These are phyloP conservation scores for Poeciliopsis paucimaculata DNA, from an alignment of 2,797 vertebrate genomes.

Conservation along the genomic window DNA sequence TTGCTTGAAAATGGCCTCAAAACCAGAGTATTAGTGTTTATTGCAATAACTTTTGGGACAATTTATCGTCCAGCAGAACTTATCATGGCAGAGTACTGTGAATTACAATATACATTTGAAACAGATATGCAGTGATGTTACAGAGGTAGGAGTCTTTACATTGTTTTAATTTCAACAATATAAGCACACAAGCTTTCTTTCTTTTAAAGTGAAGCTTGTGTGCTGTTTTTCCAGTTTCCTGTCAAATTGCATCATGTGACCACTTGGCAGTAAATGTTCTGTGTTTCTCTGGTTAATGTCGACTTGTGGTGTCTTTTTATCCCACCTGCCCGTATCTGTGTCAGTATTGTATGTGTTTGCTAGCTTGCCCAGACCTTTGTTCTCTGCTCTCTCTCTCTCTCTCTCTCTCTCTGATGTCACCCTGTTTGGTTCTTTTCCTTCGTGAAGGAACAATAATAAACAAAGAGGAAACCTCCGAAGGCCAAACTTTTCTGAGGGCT, in stretches of 20 bases:
- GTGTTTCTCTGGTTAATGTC: not conserved
- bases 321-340: conserved; percentile 11
- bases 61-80: too few relatives aligned
- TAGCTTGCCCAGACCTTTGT: conserved; percentile 18
- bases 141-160: not conserved
- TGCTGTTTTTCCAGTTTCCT: not conserved
- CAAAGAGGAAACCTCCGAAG: conserved; percentile 51
- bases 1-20: too few relatives aligned
- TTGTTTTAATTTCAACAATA: conserved; percentile 3
- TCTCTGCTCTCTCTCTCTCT: conserved; percentile 28
- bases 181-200: too few relatives aligned
- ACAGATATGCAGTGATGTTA: not conserved
- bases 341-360: conserved; percentile 7
- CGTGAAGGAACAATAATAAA: conserved; percentile 59
- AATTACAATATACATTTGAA: not conserved
- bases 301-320: not conserved
- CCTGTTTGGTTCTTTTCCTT: conserved; percentile 39
- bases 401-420: conserved; percentile 34
- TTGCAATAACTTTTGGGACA: too few relatives aligned
- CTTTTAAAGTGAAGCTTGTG: not conserved
- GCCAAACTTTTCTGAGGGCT: conserved; percentile 36
- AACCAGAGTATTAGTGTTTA: too few relatives aligned
- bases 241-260: not conserved
- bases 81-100: not conserved
- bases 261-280: not conserved